These are phyloP conservation scores for Malacoraja senta DNA, from an alignment of 2,797 vertebrate genomes.

Conservation along the genomic window DNA sequence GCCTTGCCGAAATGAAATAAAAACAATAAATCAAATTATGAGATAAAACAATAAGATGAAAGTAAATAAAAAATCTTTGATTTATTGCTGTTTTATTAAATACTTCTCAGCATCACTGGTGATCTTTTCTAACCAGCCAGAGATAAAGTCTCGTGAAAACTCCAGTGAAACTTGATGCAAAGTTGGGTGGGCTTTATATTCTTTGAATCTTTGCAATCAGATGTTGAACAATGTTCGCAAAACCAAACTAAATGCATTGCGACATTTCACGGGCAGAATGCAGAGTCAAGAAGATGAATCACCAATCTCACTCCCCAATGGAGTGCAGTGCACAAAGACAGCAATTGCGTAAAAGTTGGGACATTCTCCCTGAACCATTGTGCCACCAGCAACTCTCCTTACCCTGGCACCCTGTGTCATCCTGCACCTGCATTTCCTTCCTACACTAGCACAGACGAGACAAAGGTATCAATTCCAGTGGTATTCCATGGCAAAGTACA, in stretches of 20 bases:
- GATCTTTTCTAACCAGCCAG: not conserved
- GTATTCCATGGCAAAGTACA: too few relatives aligned
- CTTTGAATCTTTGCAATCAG: not conserved
- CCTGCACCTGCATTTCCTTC: too few relatives aligned
- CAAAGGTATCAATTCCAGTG: not conserved
- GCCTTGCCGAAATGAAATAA: not conserved
- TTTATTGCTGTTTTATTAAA: not conserved
- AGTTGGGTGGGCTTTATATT: too few relatives aligned
- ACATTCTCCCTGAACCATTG: not conserved
- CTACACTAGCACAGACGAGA: not conserved
- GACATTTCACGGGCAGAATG: not conserved
- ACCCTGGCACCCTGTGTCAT: not conserved
- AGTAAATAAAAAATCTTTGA: not conserved
- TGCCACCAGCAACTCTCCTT: not conserved
- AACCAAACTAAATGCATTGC: not conserved
- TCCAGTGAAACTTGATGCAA: not conserved
- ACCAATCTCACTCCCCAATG: too few relatives aligned
- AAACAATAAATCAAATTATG: too few relatives aligned
- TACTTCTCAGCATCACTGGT: not conserved
- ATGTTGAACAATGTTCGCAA: too few relatives aligned
- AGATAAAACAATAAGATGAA: too few relatives aligned
- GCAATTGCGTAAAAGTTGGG: not conserved
- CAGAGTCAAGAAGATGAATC: not conserved
- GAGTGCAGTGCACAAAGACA: not conserved
- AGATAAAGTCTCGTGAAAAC: not conserved